Evolutionary conservation across 1,140 invertebrate species (phyloP), one percentile per base, ranked within the genome.

Genomic region (Euura lappo): DNA sequence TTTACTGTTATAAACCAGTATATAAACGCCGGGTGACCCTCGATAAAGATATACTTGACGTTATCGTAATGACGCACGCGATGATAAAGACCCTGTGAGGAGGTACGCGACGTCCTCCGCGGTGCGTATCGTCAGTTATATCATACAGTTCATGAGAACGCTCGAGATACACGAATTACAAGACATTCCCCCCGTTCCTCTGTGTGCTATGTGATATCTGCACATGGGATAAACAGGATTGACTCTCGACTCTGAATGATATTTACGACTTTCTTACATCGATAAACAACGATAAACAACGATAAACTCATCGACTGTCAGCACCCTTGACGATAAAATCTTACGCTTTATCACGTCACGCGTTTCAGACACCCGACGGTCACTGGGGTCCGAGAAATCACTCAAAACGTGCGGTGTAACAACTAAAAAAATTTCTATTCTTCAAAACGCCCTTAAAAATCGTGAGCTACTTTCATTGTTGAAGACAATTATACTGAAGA

Each of bases 251-350:
- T n/a, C 44, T 11, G 66, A 3, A 68, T 10, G 3, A 68, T 44
- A 68, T 68, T 68, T 68, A 68, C 44, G 66, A 44, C 66, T 3
- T 8, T 44, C 11, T 4, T 11, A 68, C 44, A 60, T 11, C 51
- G 3, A n/a, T 8, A 5, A 28, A 28, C 28, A 28, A n/a, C n/a
- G n/a, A n/a, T n/a, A n/a, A 60, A 44, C 11, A 44, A 42, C 66
- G 66, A 68, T 68, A 68, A 68, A 68, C 44, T 68, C 4, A 68
- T 68, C 44, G 66, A 42, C 44, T 68, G 66, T 68, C 66, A 68
- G 66, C 28, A 28, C 3, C 4, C 4, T 68, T 10, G 6, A 60
- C 13, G 13, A 60, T 60, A 28, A 28, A 28, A 28, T 28, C 28
- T 28, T 28, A 28, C 28, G 28, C 28, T 28, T 28, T 28, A 28